These are phyloP conservation scores for Tachyglossus aculeatus DNA, from an alignment of 2,797 vertebrate species.

Conservation along the genomic window DNA sequence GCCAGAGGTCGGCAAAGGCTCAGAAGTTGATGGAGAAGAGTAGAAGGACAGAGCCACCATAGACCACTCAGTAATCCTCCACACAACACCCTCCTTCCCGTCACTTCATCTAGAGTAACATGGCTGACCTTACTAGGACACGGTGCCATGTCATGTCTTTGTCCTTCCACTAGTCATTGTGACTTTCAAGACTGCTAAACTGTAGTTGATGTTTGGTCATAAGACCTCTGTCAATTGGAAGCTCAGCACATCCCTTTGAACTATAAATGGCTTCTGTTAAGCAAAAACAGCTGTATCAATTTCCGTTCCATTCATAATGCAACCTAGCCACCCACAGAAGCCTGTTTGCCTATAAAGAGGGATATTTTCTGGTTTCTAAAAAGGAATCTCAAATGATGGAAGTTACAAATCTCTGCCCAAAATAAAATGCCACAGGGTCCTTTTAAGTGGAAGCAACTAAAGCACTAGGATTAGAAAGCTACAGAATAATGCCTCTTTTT, in stretches of 20 bases:
- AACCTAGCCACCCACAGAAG: conserved; percentile 9
- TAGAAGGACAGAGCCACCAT: no score
- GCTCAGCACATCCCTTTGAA: conserved; percentile 7
- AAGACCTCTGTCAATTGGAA: conserved; percentile 16
- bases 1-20: no score
- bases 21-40: no score
- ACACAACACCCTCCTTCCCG: no score
- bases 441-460: conserved; percentile 37
- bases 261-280: conserved; percentile 33
- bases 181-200: background rate
- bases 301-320: conserved; percentile 44
- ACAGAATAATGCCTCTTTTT: conserved; percentile 54
- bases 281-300: conserved; percentile 45
- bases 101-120: no score
- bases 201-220: conserved; percentile 14
- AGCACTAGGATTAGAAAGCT: conserved; percentile 25
- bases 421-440: conserved; percentile 31
- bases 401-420: conserved; percentile 30
- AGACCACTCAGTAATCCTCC: no score
- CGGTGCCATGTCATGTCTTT: background rate
- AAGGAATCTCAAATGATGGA: conserved; percentile 30
- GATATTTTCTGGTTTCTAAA: conserved; percentile 43
- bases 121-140: no score
- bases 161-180: background rate
- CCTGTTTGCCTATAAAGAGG: background rate